phyloP scores from a whole-genome alignment of 2,113 vertebrate genomes.

The Cichladusa arquata region DNA sequence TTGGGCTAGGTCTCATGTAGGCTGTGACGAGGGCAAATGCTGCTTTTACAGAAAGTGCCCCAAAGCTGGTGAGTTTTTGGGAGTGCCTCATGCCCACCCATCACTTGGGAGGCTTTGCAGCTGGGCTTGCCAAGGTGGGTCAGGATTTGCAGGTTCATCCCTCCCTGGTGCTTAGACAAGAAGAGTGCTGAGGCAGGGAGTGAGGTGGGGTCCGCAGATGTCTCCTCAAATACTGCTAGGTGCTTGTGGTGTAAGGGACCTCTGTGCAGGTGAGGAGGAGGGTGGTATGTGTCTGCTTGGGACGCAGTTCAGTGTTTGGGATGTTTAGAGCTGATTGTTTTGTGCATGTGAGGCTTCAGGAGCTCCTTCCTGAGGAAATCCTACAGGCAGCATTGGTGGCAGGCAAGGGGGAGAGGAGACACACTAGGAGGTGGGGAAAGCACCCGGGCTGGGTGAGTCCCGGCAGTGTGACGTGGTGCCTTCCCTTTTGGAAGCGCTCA shows the following conservation, averaged over 20 bases:
- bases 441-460: rapidly evolving
- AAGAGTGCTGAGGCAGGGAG: background rate
- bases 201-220: background rate
- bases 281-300: rapidly evolving
- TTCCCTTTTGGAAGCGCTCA: background rate
- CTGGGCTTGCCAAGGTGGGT: background rate
- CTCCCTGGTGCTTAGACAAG: background rate
- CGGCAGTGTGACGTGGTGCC: rapidly evolving
- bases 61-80: background rate
- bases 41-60: background rate
- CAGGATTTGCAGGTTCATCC: background rate
- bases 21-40: background rate
- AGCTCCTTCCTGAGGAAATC: slow-evolving; percentile 65
- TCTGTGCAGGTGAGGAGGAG: background rate
- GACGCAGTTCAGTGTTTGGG: background rate
- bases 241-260: background rate
- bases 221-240: background rate
- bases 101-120: background rate
- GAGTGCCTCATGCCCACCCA: background rate
- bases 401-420: background rate
- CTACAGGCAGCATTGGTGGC: background rate
- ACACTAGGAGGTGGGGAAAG: background rate
- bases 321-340: background rate
- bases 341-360: background rate
- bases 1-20: rapidly evolving